Conservation (phyloP, 2,113 vertebrate species). For the Menura novaehollandiae region DNA sequence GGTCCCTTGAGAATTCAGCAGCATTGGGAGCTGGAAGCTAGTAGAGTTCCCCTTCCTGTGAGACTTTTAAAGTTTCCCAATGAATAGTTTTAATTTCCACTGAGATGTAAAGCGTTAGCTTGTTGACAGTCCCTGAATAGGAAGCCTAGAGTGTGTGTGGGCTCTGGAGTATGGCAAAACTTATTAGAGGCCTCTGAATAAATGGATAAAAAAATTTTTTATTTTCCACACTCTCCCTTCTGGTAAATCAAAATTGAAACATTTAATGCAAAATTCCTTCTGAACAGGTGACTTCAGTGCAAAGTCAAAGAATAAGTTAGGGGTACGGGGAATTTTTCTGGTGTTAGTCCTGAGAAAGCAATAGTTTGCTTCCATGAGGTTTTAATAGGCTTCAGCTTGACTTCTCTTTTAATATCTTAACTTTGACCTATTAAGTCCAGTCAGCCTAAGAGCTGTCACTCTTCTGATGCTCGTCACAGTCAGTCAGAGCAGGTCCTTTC, state of each 20-base stretch:
- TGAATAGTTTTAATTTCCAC: slow-evolving; percentile 32
- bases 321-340: not conserved
- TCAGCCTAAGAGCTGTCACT: not conserved
- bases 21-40: not conserved
- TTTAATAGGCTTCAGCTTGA: not conserved
- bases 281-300: not conserved
- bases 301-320: not conserved
- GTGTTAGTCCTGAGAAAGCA: not conserved
- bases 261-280: not conserved
- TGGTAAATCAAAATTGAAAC: not conserved
- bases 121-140: slow-evolving; percentile 3
- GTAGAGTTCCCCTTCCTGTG: not conserved
- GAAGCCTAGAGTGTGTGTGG: slow-evolving; percentile 8
- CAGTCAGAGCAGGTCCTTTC: not conserved
- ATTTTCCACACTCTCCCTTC: not conserved
- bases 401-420: not conserved
- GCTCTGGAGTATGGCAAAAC: slow-evolving; percentile 32
- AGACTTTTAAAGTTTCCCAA: not conserved
- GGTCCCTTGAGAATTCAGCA: not conserved
- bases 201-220: not conserved
- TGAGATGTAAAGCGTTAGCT: not conserved
- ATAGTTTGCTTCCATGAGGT: not conserved
- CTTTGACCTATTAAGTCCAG: not conserved
- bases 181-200: not conserved
- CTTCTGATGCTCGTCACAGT: not conserved